Conservation (phyloP, 1,140 invertebrate genomes). For the Aphis gossypii region DNA sequence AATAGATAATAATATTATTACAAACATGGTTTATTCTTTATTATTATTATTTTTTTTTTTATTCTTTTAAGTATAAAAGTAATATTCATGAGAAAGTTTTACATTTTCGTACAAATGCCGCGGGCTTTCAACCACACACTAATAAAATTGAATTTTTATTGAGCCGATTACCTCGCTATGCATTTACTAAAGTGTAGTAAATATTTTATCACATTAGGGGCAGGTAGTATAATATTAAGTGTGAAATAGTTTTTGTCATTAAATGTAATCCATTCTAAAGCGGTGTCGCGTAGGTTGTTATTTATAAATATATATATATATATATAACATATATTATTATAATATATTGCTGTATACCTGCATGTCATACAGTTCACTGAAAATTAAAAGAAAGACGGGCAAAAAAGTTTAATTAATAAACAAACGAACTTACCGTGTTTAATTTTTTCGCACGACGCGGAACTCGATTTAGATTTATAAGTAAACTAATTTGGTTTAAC, state of each 20-base stretch:
- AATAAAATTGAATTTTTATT: conserved; percentile 9
- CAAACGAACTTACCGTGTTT: not conserved
- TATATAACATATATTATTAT: not conserved
- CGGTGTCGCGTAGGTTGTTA: not conserved
- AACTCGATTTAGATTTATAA: conserved; percentile 5
- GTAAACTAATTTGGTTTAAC: not conserved
- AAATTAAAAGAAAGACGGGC: not conserved
- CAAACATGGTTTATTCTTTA: not conserved
- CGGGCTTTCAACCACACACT: not conserved
- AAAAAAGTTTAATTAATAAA: not conserved
- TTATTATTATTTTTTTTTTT: not conserved
- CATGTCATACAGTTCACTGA: not conserved
- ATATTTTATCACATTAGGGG: not conserved
- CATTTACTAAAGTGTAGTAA: not conserved
- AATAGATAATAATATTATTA: conserved; percentile 1
- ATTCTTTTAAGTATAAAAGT: conserved; percentile 1
- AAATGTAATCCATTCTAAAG: not conserved
- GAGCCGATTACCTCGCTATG: not conserved
- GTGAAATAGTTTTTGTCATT: conserved; percentile 8
- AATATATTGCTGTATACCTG: not conserved
- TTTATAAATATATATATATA: too few species aligned
- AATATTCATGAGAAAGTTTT: conserved; percentile 19
- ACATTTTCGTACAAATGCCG: not conserved
- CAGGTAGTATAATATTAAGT: not conserved
- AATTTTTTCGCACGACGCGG: not conserved